Base-by-base conservation (phyloP, 2,888 invertebrate species). In the Amiota mariae region DNA sequence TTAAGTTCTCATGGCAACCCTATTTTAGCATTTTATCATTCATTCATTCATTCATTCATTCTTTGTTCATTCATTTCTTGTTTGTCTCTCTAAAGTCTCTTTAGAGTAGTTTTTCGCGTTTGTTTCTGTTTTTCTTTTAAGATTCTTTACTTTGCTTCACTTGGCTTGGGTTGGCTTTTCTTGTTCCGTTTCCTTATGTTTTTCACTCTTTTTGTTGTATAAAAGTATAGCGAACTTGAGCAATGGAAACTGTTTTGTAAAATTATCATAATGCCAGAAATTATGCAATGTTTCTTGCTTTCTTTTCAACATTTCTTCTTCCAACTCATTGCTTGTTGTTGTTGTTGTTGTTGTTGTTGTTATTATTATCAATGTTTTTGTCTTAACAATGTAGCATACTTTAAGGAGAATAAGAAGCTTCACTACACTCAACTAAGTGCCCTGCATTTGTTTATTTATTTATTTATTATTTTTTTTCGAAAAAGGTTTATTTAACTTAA, bases 221-320 rank as follows among this genome's bases (percentile, higher is more conserved):
- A 24, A 1, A 2, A 24, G 24, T 2, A 24, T 3, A 24, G 24
- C 1, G 3, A 36, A 77, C 76, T 78, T 77, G 75, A 77, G 83
- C 76, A 79, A 75, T 77, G 76, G 78, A 77, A 83, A 82, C 79
- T 80, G 77, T 84, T 84, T 85, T 68, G 6, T 36, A 36, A 82
- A 82, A 83, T 83, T 83, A 83, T 80, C 85, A 85, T 83, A 83
- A 85, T 84, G 85, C 82, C 80, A 78, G 79, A 84, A 85, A 84
- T 83, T 83, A 83, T 83, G 82, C 85, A 85, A 80, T 78, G 82
- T 71, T 77, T 82, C 79, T 82, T 76, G 76, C 70, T 15, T 70
- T 15, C 59, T 1, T 67, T 73, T 70, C 71, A 76, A 48, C 36
- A 36, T 67, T 73, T 47, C 13, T 75, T 68, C 54, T 63, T 59